phyloP scores from a whole-genome alignment of 2,888 invertebrate species.

The Antheraea yamamai region DNA sequence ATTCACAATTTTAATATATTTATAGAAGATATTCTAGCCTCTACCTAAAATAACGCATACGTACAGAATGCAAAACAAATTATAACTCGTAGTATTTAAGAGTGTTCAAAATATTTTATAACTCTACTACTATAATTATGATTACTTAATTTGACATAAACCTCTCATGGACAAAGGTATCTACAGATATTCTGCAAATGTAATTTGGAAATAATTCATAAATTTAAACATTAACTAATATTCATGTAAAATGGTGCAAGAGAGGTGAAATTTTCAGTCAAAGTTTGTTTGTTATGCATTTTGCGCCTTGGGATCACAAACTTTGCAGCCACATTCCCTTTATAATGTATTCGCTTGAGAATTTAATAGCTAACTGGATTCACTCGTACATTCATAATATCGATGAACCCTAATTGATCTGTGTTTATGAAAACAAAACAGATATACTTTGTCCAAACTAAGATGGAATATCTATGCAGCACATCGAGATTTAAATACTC shows the following conservation, averaged over 20 bases:
- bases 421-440: neutral
- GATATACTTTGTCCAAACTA: neutral
- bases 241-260: conserved; percentile 25
- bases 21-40: too few species aligned
- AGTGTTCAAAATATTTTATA: neutral
- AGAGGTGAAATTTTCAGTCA: conserved; percentile 30
- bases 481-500: neutral
- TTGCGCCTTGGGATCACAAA: conserved; percentile 38
- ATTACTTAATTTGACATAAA: too few species aligned
- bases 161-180: neutral
- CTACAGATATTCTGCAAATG: neutral
- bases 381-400: neutral
- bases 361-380: conserved; percentile 8
- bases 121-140: neutral
- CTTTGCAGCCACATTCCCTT: conserved; percentile 25
- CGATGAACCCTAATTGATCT: neutral
- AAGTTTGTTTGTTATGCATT: conserved; percentile 41
- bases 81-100: neutral
- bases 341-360: conserved; percentile 18
- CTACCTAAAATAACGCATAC: neutral
- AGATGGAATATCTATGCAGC: neutral
- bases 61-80: neutral
- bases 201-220: neutral
- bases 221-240: conserved; percentile 24
- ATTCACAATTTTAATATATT: too few species aligned